Base-by-base conservation (phyloP, 2,888 invertebrate species). In the Galerucella calmariensis region DNA sequence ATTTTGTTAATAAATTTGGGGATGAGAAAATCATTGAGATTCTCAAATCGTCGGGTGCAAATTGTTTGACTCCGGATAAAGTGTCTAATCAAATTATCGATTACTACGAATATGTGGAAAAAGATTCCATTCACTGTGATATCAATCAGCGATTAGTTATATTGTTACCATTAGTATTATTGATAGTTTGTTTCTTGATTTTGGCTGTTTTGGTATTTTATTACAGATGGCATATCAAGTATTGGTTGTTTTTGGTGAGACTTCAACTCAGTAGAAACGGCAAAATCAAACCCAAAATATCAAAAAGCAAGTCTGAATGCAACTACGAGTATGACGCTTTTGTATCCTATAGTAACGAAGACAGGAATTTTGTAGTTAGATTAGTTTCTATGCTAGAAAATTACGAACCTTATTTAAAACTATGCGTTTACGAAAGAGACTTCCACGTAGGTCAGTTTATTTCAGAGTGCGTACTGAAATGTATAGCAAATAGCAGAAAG, bases 401-500 rank as follows among this genome's bases (percentile, higher is more conserved):
- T 41, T 87, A 89, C 59, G 88, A 90, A 20, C 92, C 92, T 0
- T 89, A 88, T 81, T 89, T 92, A 20, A 91, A 90, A 79, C 85
- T 94, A 53, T 93, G 93, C 83, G 90, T 94, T 44, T 92, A 92
- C 81, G 93, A 94, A 82, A 87, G 93, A 76, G 93, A 93, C 84
- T 92, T 93, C 78, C 89, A 91, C 81, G 90, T 91, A 73, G 92
- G 92, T 4, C 88, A 91, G 1, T 88, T 91, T 77, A 90, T 93
- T 81, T 90, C 92, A 0, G 93, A 94, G 82, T 91, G 91, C 66
- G 91, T 94, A 53, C 87, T 92, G 75, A 90, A 89, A 53, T 90
- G 92, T 82, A 91, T 94, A 74, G 90, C 90, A 46, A 89, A 90
- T 72, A 92, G 92, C 83, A 90, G 91, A 75, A 91, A 91, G 81